These are phyloP conservation scores for Scaptomyza hsui DNA, from an alignment of 1,140 invertebrate species.

Conservation along the genomic window DNA sequence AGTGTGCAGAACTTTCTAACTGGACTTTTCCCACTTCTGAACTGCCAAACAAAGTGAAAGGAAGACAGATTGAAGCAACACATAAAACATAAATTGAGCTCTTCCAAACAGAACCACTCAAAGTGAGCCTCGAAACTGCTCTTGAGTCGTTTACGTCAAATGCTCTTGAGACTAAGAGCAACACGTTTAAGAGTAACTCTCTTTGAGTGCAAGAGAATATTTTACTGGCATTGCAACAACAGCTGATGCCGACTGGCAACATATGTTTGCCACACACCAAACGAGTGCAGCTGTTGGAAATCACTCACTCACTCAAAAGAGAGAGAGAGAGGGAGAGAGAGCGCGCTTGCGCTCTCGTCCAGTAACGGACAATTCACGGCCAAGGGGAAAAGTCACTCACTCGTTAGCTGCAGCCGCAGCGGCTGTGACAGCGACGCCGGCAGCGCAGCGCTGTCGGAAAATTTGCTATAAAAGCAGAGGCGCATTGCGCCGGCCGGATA, in stretches of 20 bases:
- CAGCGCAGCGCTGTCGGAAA: slow-evolving; percentile 50
- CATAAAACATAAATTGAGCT: neutral
- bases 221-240: neutral
- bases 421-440: slow-evolving; percentile 30
- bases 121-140: neutral
- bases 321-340: neutral
- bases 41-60: too few relatives aligned
- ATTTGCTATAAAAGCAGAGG: slow-evolving; percentile 72
- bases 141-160: neutral
- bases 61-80: too few relatives aligned
- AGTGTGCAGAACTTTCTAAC: too few relatives aligned
- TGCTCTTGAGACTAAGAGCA: slow-evolving; percentile 15
- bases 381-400: slow-evolving; percentile 74
- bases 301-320: slow-evolving; percentile 4
- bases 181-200: neutral
- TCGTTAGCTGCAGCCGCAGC: slow-evolving; percentile 17
- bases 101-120: neutral
- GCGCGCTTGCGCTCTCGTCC: slow-evolving; percentile 4
- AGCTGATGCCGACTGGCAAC: slow-evolving; percentile 43
- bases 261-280: slow-evolving; percentile 37
- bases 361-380: slow-evolving; percentile 56
- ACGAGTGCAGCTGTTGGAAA: slow-evolving; percentile 8
- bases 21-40: too few relatives aligned
- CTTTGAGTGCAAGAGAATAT: slow-evolving; percentile 16
- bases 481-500: slow-evolving; percentile 70